phyloP scores from a whole-genome alignment of 2,888 invertebrate species.

The Parascotia fuliginaria region DNA sequence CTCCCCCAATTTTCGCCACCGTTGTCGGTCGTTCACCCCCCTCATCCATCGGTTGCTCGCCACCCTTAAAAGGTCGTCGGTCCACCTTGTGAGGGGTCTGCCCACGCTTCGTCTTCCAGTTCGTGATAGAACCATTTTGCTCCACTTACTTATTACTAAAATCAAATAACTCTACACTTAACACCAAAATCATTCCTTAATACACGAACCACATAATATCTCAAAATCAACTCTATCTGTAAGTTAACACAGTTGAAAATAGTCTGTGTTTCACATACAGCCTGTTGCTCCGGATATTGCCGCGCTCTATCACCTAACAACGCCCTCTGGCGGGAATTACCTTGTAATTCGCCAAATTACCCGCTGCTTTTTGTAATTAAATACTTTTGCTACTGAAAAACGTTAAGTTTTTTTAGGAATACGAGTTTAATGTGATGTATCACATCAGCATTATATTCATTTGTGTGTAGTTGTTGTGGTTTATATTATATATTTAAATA shows the following conservation, averaged over 20 bases:
- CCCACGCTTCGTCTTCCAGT: too few relatives aligned
- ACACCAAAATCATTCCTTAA: conserved; percentile 36
- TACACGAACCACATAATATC: conserved; percentile 4
- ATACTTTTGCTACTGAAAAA: conserved; percentile 59
- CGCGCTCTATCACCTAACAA: conserved; percentile 64
- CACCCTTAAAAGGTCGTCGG: too few relatives aligned
- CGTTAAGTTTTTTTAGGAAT: background rate
- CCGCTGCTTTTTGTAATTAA: conserved; percentile 74
- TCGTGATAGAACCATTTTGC: too few relatives aligned
- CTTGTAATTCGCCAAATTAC: conserved; percentile 82
- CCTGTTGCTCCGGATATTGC: conserved; percentile 83
- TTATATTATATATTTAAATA: too few relatives aligned
- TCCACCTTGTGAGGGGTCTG: too few relatives aligned
- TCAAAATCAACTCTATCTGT: conserved; percentile 4
- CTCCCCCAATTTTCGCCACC: too few relatives aligned
- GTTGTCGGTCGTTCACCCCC: too few relatives aligned
- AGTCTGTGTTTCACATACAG: conserved; percentile 26
- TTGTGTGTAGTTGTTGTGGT: too few relatives aligned
- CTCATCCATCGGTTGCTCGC: too few relatives aligned
- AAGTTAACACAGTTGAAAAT: conserved; percentile 2
- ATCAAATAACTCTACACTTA: conserved; percentile 33
- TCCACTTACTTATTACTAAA: conserved; percentile 6
- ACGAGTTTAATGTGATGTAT: too few relatives aligned
- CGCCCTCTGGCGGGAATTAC: conserved; percentile 73
- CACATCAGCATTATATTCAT: too few relatives aligned